These are phyloP conservation scores for Microcebus tavaratra DNA, from an alignment of 2,113 vertebrate genomes.

Conservation along the genomic window DNA sequence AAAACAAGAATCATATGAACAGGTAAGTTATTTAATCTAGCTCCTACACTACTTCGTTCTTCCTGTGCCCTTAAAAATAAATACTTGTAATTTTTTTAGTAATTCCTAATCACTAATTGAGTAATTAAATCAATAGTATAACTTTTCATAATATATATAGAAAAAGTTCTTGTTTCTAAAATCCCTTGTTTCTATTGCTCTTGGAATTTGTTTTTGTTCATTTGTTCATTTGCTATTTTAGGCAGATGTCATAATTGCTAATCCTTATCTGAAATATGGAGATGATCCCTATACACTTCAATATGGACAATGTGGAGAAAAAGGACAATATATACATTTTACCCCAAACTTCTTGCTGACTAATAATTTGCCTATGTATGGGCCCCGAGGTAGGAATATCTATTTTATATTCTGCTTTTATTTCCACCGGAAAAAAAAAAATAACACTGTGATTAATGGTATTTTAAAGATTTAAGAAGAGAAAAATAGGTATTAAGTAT, in stretches of 20 bases:
- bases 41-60: background rate
- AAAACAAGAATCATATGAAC: slow-evolving; percentile 83
- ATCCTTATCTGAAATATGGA: slow-evolving; percentile 62
- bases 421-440: background rate
- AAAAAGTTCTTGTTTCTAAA: background rate
- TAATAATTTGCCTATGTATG: slow-evolving; percentile 71
- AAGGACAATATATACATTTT: slow-evolving; percentile 83
- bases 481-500: slow-evolving; percentile 11
- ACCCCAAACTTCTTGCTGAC: slow-evolving; percentile 83
- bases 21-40: slow-evolving; percentile 74
- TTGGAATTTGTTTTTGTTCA: background rate
- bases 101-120: slow-evolving; percentile 24
- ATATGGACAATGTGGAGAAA: slow-evolving; percentile 81
- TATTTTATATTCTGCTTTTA: slow-evolving; percentile 47
- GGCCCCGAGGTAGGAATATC: slow-evolving; percentile 77
- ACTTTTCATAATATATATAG: background rate
- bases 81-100: background rate
- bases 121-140: background rate
- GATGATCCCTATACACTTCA: slow-evolving; percentile 84
- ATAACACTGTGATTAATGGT: background rate
- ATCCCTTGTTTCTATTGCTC: background rate
- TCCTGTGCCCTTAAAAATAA: background rate
- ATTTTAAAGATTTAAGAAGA: background rate
- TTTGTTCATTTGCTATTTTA: slow-evolving; percentile 53
- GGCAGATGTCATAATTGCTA: slow-evolving; percentile 84